These are phyloP conservation scores for Cynaeus angustus DNA, from an alignment of 2,888 invertebrate genomes.

Conservation along the genomic window DNA sequence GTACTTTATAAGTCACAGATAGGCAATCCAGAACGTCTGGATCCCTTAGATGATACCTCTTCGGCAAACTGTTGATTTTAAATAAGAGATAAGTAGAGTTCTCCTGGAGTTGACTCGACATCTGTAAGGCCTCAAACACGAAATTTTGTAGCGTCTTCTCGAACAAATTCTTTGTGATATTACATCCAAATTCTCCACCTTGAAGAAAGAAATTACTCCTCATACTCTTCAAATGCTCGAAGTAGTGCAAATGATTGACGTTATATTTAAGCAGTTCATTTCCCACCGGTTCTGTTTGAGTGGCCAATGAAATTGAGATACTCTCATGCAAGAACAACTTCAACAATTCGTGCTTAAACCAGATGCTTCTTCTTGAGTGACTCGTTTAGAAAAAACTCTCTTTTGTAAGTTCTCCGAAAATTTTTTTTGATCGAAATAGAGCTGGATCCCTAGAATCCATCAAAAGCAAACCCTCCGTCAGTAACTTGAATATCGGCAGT, in stretches of 20 bases:
- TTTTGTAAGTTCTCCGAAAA: slow-evolving; percentile 57
- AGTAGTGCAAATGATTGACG: slow-evolving; percentile 78
- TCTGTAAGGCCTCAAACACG: slow-evolving; percentile 52
- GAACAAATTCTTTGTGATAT: slow-evolving; percentile 82
- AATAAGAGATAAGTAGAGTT: slow-evolving; percentile 79
- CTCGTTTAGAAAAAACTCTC: slow-evolving; percentile 64
- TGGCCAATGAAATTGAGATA: slow-evolving; percentile 79
- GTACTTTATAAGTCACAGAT: slow-evolving; percentile 80
- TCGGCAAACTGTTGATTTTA: slow-evolving; percentile 76
- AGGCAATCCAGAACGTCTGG: slow-evolving; percentile 81
- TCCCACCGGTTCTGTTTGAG: slow-evolving; percentile 81
- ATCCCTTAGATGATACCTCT: slow-evolving; percentile 77
- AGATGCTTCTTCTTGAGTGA: slow-evolving; percentile 69
- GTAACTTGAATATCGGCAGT: slow-evolving; percentile 72
- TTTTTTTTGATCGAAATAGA: slow-evolving; percentile 27
- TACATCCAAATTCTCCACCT: slow-evolving; percentile 86
- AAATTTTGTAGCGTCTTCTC: slow-evolving; percentile 80
- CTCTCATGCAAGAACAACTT: slow-evolving; percentile 66
- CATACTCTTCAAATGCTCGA: slow-evolving; percentile 83
- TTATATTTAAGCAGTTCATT: slow-evolving; percentile 83
- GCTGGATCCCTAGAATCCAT: slow-evolving; percentile 12
- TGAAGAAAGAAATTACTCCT: slow-evolving; percentile 85
- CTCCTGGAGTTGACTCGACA: slow-evolving; percentile 73
- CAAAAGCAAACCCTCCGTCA: slow-evolving; percentile 69
- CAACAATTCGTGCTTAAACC: slow-evolving; percentile 63